Evolutionary conservation across 2,113 vertebrate species (phyloP), one percentile per base, ranked within the genome.

Genomic region (Mus spicilegus): DNA sequence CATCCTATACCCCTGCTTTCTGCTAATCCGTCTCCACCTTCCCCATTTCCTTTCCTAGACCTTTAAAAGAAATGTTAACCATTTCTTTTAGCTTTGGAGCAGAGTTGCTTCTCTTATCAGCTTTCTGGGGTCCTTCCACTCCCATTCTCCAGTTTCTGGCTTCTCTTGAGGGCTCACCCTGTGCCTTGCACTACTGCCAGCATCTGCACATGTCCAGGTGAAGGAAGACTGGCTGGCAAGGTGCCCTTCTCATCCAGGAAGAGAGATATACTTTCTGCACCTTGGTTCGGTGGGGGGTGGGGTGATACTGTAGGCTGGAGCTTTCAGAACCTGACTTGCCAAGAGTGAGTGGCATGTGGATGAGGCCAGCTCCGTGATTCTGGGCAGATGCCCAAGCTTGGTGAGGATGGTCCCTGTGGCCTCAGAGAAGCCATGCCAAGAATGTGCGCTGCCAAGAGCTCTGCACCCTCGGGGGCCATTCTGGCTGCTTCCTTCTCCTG

Each of bases 351-450:
- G 95, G 94, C 93, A 95, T 87, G 87, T 65, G 95, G 90, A 91
- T 0, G 19, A 77, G 67, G 39, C 94, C 56, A 10, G 0, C 65
- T 89, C 85, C 19, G 87, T 58, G 33, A 39, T 85, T 94, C 97
- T 33, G 80, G 98, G 95, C 96, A 97, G 75, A 76, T 72, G 94
- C 91, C 96, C 97, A 95, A 82, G 65, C 87, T 78, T 51, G 22
- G 82, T 75, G 87, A 19, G 80, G 78, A 81, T 0, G 56, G 91
- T 97, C 95, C 93, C 97, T 36, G 1, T 1, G 67, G 95, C 87
- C 95, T 76, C 36, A 84, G n/a, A 54, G 89, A 67, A 89, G 7
- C 33, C 7, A 9, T 63, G 95, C 80, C 94, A 97, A 56, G 87
- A 39, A 88, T 54, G 91, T 3, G 0, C 0, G 0, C 16, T 96